phyloP scores from a whole-genome alignment of 1,140 invertebrate genomes.

The Samia ricini region DNA sequence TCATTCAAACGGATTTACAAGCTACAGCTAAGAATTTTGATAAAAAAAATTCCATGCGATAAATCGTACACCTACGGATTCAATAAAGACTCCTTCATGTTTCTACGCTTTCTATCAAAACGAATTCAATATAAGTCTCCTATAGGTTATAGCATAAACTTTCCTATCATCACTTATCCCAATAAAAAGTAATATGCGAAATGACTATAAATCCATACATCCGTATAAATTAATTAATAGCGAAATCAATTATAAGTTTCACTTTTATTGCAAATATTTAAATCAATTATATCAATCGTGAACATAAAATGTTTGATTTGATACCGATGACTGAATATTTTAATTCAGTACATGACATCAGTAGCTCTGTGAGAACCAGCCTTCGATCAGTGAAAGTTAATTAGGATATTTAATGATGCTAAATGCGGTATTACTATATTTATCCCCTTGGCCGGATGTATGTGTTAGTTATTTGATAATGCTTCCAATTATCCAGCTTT shows the following conservation, averaged over 20 bases:
- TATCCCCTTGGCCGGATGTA: constrained; percentile 10
- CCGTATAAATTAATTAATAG: not conserved
- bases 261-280: constrained; percentile 9
- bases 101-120: not conserved
- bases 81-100: constrained; percentile 1
- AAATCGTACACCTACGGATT: too few species aligned
- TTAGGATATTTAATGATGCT: constrained; percentile 36
- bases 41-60: too few species aligned
- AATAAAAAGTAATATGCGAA: not conserved
- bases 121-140: not conserved
- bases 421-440: constrained; percentile 19
- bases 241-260: constrained; percentile 15
- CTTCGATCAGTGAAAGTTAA: constrained; percentile 38
- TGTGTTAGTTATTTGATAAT: not conserved
- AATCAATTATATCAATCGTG: constrained; percentile 19
- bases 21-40: too few species aligned
- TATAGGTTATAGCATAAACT: not conserved
- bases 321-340: constrained; percentile 22
- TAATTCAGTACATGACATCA: constrained; percentile 47
- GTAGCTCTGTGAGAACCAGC: constrained; percentile 8
- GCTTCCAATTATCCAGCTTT: not conserved
- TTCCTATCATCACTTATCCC: not conserved
- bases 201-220: not conserved
- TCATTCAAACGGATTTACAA: too few species aligned
- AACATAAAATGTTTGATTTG: constrained; percentile 22